Percentiles rank a stretch among this genome's conserved stretches.
These are phyloP conservation scores for Seriola quinqueradiata DNA, from an alignment of 2,113 vertebrate genomes.

Conservation along the genomic window DNA sequence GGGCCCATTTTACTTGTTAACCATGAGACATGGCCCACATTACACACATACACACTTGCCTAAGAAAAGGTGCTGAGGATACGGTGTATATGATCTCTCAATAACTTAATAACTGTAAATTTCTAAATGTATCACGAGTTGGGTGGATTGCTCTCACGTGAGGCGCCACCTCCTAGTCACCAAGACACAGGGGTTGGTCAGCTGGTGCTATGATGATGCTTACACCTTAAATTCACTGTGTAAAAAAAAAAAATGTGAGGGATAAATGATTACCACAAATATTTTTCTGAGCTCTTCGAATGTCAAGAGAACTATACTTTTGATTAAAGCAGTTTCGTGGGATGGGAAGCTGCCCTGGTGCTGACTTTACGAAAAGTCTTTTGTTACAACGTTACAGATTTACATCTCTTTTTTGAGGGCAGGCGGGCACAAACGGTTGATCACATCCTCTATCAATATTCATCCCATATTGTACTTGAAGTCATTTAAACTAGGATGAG, in stretches of 20 bases:
- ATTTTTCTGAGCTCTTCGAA: slow-evolving; percentile 77
- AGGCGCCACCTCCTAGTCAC: slow-evolving; percentile 26
- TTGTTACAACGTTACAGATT: slow-evolving; percentile 71
- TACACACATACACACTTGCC: slow-evolving; percentile 34
- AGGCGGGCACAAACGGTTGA: slow-evolving; percentile 57
- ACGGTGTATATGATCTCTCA: slow-evolving; percentile 55
- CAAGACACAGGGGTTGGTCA: slow-evolving; percentile 29
- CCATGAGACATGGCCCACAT: slow-evolving; percentile 47
- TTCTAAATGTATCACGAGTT: slow-evolving; percentile 58
- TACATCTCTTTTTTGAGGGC: slow-evolving; percentile 61
- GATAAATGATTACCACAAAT: slow-evolving; percentile 63
- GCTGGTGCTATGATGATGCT: slow-evolving; percentile 75
- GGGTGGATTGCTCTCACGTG: slow-evolving; percentile 44
- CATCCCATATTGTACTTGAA: slow-evolving; percentile 81
- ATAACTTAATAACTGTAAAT: slow-evolving; percentile 61
- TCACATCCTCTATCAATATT: slow-evolving; percentile 61
- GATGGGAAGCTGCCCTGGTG: slow-evolving; percentile 79
- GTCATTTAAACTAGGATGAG: slow-evolving; percentile 70
- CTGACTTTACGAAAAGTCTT: slow-evolving; percentile 78
- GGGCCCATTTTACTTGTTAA: slow-evolving; percentile 28
- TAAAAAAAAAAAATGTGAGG: slow-evolving; percentile 50
- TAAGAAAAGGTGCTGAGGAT: slow-evolving; percentile 74
- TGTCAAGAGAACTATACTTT: slow-evolving; percentile 74
- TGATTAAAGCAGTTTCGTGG: slow-evolving; percentile 62
- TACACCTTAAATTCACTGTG: slow-evolving; percentile 80